Evolutionary conservation across 2,113 vertebrate species (phyloP).

Genomic region (Oxygymnocypris stewartii): DNA sequence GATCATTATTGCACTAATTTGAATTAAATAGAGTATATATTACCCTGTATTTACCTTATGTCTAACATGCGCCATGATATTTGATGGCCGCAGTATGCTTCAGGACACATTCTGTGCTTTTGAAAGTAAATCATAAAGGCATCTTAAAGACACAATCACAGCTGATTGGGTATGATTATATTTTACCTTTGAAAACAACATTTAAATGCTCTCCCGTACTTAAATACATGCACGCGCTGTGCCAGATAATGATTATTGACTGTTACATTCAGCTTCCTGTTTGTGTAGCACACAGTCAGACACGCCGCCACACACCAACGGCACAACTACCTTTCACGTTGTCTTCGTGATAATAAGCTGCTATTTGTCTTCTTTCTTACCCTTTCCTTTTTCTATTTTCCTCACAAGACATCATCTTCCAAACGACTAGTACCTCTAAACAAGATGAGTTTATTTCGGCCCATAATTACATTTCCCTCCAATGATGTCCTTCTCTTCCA

Average conservation of each 20-base stretch:
- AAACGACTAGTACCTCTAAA: neutral
- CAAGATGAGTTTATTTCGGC: neutral
- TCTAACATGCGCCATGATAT: neutral
- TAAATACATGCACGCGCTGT: constrained; percentile 27
- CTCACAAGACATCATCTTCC: neutral
- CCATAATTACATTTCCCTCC: constrained; percentile 14
- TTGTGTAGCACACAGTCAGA: constrained; percentile 35
- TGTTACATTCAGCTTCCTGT: constrained; percentile 46
- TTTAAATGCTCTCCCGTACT: constrained; percentile 17
- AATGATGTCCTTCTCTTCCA: neutral
- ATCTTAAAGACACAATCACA: constrained; percentile 40
- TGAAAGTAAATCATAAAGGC: constrained; percentile 38
- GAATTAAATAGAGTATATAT: neutral
- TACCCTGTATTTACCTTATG: neutral
- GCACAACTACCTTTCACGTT: constrained; percentile 28
- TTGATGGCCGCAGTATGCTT: neutral
- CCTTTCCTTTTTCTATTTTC: constrained; percentile 42
- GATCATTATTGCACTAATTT: neutral
- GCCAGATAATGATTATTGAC: constrained; percentile 52
- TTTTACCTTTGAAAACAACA: constrained; percentile 11
- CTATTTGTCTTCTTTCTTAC: neutral
- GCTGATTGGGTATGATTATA: constrained; percentile 35
- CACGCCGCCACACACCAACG: neutral
- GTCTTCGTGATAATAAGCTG: constrained; percentile 37
- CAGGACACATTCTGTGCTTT: constrained; percentile 16